phyloP scores from a whole-genome alignment of 2,113 vertebrate species.

The Dipodomys spectabilis region DNA sequence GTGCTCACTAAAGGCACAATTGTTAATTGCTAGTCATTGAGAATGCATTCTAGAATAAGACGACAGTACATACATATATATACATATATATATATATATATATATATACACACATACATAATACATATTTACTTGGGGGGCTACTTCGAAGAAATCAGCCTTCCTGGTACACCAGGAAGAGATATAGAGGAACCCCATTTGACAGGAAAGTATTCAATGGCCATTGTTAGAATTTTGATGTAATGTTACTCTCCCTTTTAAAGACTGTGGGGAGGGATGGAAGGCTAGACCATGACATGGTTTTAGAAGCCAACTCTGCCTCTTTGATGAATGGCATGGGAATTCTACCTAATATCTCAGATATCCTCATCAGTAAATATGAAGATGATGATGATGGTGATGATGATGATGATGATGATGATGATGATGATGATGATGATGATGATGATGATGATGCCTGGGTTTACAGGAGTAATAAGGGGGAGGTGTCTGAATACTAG shows the following conservation, averaged over 20 bases:
- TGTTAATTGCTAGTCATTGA: not conserved
- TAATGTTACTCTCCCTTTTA: not conserved
- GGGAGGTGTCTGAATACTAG: not conserved
- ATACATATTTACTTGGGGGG: not conserved
- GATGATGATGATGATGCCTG: not conserved
- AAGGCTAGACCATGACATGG: not conserved
- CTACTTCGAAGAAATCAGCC: not conserved
- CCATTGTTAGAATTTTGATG: not conserved
- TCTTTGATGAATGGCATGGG: not conserved
- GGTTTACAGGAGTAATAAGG: not conserved
- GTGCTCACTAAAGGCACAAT: not conserved
- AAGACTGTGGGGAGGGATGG: not conserved
- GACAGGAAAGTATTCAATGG: not conserved
- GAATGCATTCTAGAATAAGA: not conserved
- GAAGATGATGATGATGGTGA: not conserved
- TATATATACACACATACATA: too few relatives aligned
- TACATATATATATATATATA: too few relatives aligned
- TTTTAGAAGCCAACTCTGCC: not conserved
- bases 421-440: not conserved
- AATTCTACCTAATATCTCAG: constrained; percentile 30
- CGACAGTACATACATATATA: not conserved
- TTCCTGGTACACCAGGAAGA: not conserved
- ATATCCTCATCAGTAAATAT: constrained; percentile 18
- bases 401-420: not conserved
- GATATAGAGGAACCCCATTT: not conserved